Evolutionary conservation across 2,797 vertebrate species (phyloP).

Genomic region (Poliocrania exsul): DNA sequence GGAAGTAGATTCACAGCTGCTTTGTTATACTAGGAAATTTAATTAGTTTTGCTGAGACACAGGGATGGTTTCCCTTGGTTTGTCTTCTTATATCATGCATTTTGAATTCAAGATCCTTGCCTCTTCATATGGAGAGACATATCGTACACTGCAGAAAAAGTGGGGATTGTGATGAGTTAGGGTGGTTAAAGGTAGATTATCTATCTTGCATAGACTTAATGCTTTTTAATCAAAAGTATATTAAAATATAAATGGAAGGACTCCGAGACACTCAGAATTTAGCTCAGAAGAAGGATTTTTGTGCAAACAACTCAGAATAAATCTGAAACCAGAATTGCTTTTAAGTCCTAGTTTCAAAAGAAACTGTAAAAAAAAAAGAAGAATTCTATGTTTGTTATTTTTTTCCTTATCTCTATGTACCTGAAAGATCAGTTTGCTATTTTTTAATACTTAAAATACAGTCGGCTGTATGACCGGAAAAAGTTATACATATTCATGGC

Average conservation of each 20-base stretch:
- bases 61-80: background rate
- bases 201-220: background rate
- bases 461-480: background rate
- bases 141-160: background rate
- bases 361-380: background rate
- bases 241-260: background rate
- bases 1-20: background rate
- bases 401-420: background rate
- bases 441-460: background rate
- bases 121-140: background rate
- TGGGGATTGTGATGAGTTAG: background rate
- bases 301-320: background rate
- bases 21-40: slow-evolving; percentile 8
- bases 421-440: background rate
- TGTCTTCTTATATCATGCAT: background rate
- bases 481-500: background rate
- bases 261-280: background rate
- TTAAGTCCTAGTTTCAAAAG: background rate
- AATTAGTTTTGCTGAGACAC: background rate
- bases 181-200: background rate
- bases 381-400: background rate
- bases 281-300: background rate
- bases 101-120: background rate
- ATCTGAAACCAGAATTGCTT: background rate
- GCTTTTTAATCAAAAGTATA: background rate